Evolutionary conservation across 2,888 invertebrate genomes (phyloP).

Genomic region (Mesochorus sp.): DNA sequence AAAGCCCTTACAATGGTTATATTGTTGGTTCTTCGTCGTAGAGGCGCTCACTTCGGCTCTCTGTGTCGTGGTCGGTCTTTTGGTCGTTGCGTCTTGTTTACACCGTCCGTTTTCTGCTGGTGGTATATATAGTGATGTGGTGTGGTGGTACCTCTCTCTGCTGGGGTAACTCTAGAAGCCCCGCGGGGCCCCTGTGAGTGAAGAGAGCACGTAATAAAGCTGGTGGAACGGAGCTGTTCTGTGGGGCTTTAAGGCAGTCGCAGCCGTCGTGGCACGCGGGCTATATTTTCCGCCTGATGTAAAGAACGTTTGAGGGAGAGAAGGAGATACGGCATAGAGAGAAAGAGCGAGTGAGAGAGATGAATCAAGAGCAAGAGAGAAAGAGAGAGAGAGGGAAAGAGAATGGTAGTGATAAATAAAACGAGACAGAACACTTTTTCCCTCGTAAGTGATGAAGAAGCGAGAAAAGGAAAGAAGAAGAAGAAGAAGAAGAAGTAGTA

Average conservation of each 20-base stretch:
- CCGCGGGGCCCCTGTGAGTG: constrained; percentile 55
- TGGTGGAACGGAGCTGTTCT: constrained; percentile 61
- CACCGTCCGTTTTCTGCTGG: constrained; percentile 51
- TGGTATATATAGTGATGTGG: neutral
- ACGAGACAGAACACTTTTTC: constrained; percentile 13
- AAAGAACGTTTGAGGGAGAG: constrained; percentile 30
- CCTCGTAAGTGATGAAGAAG: neutral
- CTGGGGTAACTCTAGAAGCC: constrained; percentile 60
- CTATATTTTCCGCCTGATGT: constrained; percentile 48
- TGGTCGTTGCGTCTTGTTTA: constrained; percentile 55
- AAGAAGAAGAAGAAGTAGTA: constrained; percentile 15
- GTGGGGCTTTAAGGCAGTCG: constrained; percentile 55
- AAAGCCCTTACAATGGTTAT: constrained; percentile 51
- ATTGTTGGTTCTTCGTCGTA: constrained; percentile 44
- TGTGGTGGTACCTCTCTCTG: constrained; percentile 9
- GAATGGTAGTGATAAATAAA: constrained; percentile 20
- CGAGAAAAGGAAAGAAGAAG: neutral
- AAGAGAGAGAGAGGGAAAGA: constrained; percentile 12
- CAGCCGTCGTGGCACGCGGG: constrained; percentile 28
- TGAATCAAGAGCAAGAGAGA: constrained; percentile 21
- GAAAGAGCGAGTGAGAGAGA: constrained; percentile 10
- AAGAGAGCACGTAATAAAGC: constrained; percentile 62
- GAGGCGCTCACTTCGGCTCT: constrained; percentile 43
- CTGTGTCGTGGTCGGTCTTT: constrained; percentile 36
- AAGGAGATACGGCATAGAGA: neutral